phyloP scores from a whole-genome alignment of 2,113 vertebrate species.

The Corvus cornix region DNA sequence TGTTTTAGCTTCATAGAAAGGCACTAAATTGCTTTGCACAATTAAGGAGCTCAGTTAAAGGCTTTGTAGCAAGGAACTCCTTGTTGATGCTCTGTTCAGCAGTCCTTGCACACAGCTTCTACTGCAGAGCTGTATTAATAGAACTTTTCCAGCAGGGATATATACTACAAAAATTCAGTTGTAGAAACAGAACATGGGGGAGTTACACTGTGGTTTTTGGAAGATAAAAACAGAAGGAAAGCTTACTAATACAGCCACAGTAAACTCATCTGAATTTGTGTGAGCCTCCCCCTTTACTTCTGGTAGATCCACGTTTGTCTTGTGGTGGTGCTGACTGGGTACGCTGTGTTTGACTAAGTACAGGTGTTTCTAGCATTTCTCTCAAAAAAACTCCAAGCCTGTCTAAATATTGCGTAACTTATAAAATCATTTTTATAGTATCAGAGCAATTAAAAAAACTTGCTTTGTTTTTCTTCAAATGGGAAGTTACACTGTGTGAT shows the following conservation, averaged over 20 bases:
- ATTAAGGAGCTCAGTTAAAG: neutral
- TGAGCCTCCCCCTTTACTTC: neutral
- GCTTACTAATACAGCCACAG: neutral
- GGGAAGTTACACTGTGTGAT: neutral
- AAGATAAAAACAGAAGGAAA: neutral
- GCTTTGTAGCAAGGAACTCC: neutral
- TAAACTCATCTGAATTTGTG: neutral
- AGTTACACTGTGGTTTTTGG: neutral
- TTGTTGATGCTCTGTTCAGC: neutral
- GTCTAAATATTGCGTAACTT: neutral
- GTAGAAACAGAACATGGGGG: neutral
- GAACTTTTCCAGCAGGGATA: neutral
- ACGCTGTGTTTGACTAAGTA: fast-evolving
- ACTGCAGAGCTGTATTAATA: neutral
- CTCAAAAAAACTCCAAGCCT: neutral
- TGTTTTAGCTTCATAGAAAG: neutral
- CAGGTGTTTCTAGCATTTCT: neutral
- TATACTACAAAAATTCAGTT: neutral
- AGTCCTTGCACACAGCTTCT: neutral
- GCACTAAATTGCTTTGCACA: neutral
- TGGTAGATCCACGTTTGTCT: neutral
- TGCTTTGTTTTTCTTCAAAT: neutral
- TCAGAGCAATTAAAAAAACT: neutral
- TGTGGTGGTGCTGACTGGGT: neutral
- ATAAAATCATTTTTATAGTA: neutral